Percentiles rank a stretch among this genome's conserved stretches.
Evolutionary conservation across 2,888 invertebrate genomes (phyloP).

Genomic region (Cryptocephalus primarius): DNA sequence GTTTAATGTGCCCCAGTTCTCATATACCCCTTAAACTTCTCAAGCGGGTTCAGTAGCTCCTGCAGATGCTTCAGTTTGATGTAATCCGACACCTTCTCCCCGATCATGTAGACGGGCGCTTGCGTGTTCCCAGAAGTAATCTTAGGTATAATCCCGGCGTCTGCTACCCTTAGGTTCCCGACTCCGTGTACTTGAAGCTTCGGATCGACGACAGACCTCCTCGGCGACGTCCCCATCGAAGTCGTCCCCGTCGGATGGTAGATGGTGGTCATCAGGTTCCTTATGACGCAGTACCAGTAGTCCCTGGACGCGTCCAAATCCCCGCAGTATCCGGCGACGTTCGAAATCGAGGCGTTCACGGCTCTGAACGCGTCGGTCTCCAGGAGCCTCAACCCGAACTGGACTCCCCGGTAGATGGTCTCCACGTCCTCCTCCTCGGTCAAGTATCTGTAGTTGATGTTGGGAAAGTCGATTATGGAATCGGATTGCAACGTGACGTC

Average conservation of each 20-base stretch:
- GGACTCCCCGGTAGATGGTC: background rate
- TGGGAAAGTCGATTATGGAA: conserved; percentile 19
- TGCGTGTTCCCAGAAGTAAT: conserved; percentile 8
- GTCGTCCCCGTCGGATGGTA: conserved; percentile 10
- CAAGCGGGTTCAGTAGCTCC: no score
- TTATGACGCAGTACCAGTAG: background rate
- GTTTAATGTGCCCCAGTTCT: no score
- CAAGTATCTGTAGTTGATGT: conserved; percentile 17
- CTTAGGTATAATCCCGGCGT: conserved; percentile 8
- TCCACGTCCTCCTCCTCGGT: conserved; percentile 2
- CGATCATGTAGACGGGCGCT: conserved; percentile 10
- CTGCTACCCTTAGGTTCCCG: conserved; percentile 6
- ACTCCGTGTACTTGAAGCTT: conserved; percentile 9
- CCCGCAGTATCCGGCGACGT: conserved; percentile 3
- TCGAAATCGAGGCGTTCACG: background rate
- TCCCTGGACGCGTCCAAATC: conserved; percentile 32
- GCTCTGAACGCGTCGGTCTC: background rate
- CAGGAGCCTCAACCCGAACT: background rate
- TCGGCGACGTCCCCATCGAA: conserved; percentile 5
- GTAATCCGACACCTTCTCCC: conserved; percentile 10
- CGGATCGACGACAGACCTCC: conserved; percentile 5
- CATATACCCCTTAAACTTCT: no score
- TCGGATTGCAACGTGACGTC: conserved; percentile 17
- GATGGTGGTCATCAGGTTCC: background rate
- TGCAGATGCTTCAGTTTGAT: conserved; percentile 4